Percentiles rank a stretch among this genome's conserved stretches.
These are phyloP conservation scores for Panulirus ornatus DNA, from an alignment of 1,140 invertebrate species.

Conservation along the genomic window DNA sequence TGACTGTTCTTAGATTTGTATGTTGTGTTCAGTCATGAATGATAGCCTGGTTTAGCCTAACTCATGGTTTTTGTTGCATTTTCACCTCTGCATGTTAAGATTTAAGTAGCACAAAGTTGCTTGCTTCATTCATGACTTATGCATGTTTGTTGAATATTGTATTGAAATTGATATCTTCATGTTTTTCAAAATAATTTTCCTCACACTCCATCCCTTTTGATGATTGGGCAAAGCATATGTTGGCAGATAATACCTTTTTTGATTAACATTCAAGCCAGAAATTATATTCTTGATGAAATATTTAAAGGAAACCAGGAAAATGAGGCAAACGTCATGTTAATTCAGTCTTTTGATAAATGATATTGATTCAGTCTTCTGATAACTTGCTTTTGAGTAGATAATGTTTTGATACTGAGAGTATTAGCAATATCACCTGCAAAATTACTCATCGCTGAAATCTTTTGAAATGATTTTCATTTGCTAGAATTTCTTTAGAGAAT, in stretches of 20 bases:
- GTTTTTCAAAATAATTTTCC: neutral
- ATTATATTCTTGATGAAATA: too few relatives aligned
- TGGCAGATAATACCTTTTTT: neutral
- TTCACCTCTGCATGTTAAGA: slow-evolving; percentile 61
- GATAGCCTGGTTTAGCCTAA: slow-evolving; percentile 70
- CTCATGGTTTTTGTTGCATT: slow-evolving; percentile 64
- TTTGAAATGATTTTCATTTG: too few relatives aligned
- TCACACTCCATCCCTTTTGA: neutral
- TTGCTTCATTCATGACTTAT: slow-evolving; percentile 8
- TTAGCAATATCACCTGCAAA: too few relatives aligned
- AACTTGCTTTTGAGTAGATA: too few relatives aligned
- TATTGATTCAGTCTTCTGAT: too few relatives aligned
- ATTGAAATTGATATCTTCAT: neutral
- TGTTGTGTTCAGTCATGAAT: slow-evolving; percentile 25
- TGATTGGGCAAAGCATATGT: neutral
- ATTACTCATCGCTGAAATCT: too few relatives aligned
- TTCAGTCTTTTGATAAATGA: too few relatives aligned
- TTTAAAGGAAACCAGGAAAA: too few relatives aligned
- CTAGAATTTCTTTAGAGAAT: too few relatives aligned
- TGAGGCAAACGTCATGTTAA: too few relatives aligned
- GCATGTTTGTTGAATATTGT: neutral
- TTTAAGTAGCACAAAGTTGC: slow-evolving; percentile 47
- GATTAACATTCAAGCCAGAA: too few relatives aligned
- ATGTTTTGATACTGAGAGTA: too few relatives aligned
- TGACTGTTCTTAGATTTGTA: neutral